Conservation (phyloP, 37 sponge, comb jelly and placozoan genomes). For the Lycopodina hypogea region DNA sequence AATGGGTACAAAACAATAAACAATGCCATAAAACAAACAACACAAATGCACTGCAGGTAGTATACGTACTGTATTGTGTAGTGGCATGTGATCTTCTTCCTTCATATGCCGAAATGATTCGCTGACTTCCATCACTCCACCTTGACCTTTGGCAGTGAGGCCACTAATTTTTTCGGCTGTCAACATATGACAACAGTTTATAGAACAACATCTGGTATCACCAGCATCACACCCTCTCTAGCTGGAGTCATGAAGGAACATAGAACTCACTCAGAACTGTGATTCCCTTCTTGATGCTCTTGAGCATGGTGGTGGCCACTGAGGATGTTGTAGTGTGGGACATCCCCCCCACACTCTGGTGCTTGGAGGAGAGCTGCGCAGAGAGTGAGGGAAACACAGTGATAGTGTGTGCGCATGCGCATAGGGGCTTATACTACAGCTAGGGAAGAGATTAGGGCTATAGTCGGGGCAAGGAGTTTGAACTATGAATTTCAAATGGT, state of each 20-base stretch:
- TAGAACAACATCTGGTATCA: neutral
- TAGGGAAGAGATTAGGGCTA: too few relatives aligned
- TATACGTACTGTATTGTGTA: neutral
- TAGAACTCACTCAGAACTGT: conserved; percentile 51
- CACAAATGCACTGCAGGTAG: neutral
- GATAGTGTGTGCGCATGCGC: too few relatives aligned
- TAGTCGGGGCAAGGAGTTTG: too few relatives aligned
- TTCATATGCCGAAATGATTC: neutral
- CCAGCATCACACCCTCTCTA: neutral
- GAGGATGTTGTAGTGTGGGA: conserved; percentile 47
- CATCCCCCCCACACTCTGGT: conserved; percentile 76
- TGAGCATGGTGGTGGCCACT: conserved; percentile 70
- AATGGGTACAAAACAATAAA: neutral
- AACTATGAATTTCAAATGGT: too few relatives aligned
- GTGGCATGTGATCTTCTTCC: neutral
- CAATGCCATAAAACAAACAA: neutral
- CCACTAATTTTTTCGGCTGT: conserved; percentile 55
- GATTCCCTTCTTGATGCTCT: conserved; percentile 68
- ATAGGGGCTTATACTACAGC: too few relatives aligned
- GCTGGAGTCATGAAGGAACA: neutral
- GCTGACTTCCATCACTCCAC: neutral
- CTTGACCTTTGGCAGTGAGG: conserved; percentile 37
- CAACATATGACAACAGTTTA: neutral
- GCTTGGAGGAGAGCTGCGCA: conserved; percentile 46
- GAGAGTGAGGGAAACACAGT: neutral